Evolutionary conservation across 2,113 vertebrate species (phyloP), one percentile per base, ranked within the genome.

Genomic region (Cyprinodon variegatus): DNA sequence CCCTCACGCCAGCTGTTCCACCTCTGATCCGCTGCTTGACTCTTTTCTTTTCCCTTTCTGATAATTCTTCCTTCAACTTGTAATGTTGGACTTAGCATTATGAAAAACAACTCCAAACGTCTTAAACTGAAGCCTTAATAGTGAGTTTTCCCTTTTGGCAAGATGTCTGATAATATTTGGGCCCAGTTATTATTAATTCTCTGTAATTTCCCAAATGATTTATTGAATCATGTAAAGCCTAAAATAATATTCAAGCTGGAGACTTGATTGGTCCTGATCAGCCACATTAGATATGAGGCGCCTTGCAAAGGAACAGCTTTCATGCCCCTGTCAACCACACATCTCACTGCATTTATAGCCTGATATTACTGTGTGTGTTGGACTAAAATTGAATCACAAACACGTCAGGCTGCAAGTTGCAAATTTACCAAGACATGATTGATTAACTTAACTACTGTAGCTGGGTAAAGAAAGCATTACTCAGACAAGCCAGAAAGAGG

Each of bases 1-100:
- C 78, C 74, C 77, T 53, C 66, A 40, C 68, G 61, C 87, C 91
- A 93, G 91, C 89, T 93, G 90, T 86, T 92, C 82, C 74, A 68
- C 66, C 82, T 78, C 60, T 17, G 61, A 79, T 43, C 38, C 1
- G 66, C 78, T 38, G 41, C 45, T 67, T 62, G 5, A 46, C 80
- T 72, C 3, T 20, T 38, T 17, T 69, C 38, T 53, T 61, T 50
- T 50, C n/a, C 45, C 66, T 78, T 72, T 74, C 61, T 68, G 76
- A 62, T 64, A 50, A 62, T 81, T 82, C 63, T 11, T 72, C 14
- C 43, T 29, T 57, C 50, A 74, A 57, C 20, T 41, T 73, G 38
- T 48, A 43, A 38, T 46, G 46, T 50, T 20, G 29, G 38, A 69
- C 61, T 39, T 41, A 64, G 37, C 50, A 60, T 40, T 53, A 39